Evolutionary conservation across 2,797 vertebrate species (phyloP).

Genomic region (Choloepus didactylus): DNA sequence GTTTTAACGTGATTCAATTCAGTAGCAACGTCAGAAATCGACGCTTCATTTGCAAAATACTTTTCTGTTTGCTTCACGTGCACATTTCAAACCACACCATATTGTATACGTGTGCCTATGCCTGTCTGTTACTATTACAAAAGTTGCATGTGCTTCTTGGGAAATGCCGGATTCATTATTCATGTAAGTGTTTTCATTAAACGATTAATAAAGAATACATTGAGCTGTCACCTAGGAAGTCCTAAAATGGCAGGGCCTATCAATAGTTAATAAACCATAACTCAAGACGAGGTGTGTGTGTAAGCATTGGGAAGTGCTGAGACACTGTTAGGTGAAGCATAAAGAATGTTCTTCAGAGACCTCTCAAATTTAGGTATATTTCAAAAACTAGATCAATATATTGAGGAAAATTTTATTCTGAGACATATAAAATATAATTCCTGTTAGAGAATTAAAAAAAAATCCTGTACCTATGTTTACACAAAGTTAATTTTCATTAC

Average conservation of each 20-base stretch:
- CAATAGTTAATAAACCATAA: conserved; percentile 59
- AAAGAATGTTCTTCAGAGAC: neutral
- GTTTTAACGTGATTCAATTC: conserved; percentile 18
- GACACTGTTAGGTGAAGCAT: neutral
- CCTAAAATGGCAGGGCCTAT: neutral
- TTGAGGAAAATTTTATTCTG: neutral
- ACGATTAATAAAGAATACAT: conserved; percentile 48
- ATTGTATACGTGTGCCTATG: neutral
- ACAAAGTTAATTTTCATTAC: neutral
- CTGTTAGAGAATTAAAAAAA: neutral
- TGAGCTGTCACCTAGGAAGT: conserved; percentile 40
- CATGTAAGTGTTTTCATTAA: conserved; percentile 71
- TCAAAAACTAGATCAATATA: conserved; percentile 9
- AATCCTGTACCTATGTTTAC: neutral
- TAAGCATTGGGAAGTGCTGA: neutral
- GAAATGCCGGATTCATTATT: conserved; percentile 64
- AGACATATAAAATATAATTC: neutral
- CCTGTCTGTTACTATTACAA: conserved; percentile 20
- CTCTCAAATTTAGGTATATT: neutral
- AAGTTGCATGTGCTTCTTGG: conserved; percentile 47
- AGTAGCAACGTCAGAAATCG: conserved; percentile 10
- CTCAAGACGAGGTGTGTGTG: neutral
- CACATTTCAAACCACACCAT: neutral
- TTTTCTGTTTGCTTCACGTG: neutral
- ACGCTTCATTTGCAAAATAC: conserved; percentile 21